A percentile compares a stretch with the other conserved stretches of the same genome.
Evolutionary conservation across 1,140 invertebrate species (phyloP).

Genomic region (Drosophila orena): DNA sequence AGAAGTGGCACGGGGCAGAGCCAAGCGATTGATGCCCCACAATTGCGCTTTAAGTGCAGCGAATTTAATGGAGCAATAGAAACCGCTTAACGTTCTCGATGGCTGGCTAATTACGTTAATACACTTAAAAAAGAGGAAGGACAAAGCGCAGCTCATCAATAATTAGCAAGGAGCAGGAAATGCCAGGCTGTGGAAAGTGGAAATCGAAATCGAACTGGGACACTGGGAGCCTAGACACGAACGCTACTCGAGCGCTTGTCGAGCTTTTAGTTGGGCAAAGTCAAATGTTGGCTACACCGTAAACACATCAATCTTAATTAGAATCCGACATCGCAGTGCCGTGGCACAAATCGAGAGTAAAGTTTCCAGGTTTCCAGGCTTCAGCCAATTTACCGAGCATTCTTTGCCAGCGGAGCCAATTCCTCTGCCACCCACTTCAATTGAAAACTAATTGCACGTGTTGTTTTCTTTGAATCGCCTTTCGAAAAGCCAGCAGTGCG

Average conservation of each 20-base stretch:
- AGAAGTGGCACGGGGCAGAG: neutral
- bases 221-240: conserved; percentile 32
- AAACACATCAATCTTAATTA: conserved; percentile 83
- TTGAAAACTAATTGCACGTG: conserved; percentile 72
- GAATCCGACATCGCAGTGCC: conserved; percentile 60
- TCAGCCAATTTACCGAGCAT: conserved; percentile 13
- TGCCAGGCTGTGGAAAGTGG: conserved; percentile 12
- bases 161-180: conserved; percentile 29
- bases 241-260: conserved; percentile 9
- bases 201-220: conserved; percentile 15
- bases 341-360: conserved; percentile 45
- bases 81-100: neutral
- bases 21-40: conserved; percentile 8
- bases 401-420: conserved; percentile 29
- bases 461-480: conserved; percentile 48
- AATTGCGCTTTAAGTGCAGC: conserved; percentile 22
- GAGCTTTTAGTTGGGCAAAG: conserved; percentile 18
- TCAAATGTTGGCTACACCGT: conserved; percentile 23
- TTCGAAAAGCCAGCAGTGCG: conserved; percentile 10
- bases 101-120: conserved; percentile 53
- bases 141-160: conserved; percentile 52
- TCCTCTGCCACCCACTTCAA: conserved; percentile 39
- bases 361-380: conserved; percentile 33
- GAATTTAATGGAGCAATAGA: neutral
- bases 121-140: conserved; percentile 40